phyloP scores from a whole-genome alignment of 2,888 invertebrate species.

The Tubulanus polymorphus region DNA sequence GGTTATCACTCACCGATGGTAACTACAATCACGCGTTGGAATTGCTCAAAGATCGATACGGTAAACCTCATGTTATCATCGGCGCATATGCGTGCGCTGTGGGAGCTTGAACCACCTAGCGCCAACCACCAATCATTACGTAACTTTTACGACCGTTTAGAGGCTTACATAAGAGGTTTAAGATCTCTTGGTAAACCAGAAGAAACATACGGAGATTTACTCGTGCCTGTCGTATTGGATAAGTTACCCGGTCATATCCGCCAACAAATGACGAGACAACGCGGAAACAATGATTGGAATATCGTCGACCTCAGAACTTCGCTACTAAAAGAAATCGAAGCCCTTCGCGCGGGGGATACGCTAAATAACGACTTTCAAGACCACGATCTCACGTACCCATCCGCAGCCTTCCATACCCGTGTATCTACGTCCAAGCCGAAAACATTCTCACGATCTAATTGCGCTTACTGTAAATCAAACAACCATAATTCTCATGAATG shows the following conservation, averaged over 20 bases:
- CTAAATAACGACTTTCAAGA: background rate
- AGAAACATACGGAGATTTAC: background rate
- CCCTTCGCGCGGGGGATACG: background rate
- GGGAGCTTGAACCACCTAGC: background rate
- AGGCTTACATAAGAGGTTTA: background rate
- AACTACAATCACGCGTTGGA: background rate
- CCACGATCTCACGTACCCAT: background rate
- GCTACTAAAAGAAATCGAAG: background rate
- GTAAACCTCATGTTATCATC: background rate
- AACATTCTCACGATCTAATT: background rate
- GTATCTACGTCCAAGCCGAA: background rate
- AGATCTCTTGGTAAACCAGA: background rate
- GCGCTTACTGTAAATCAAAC: background rate
- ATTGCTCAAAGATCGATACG: background rate
- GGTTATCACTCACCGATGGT: background rate
- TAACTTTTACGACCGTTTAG: background rate
- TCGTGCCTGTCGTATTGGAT: background rate
- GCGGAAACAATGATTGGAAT: background rate
- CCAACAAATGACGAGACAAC: background rate
- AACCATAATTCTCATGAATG: background rate
- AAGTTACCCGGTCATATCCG: background rate
- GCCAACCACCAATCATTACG: background rate
- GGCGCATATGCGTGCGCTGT: background rate
- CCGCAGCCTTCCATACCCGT: background rate
- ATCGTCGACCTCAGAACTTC: background rate